phyloP scores from a whole-genome alignment of 2,888 invertebrate species.

The Polymixis flavicincta region DNA sequence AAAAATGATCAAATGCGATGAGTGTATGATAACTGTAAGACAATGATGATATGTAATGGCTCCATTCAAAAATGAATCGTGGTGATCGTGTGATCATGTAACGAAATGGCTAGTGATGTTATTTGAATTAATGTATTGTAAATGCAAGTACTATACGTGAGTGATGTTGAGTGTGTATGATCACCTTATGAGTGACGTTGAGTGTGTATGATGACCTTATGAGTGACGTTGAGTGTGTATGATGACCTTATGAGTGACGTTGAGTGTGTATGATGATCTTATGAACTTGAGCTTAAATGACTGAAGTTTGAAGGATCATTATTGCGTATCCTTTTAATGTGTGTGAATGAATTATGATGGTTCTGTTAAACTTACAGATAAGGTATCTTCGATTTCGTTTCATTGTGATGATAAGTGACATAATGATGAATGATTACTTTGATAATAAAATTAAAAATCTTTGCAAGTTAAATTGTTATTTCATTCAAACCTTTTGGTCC shows the following conservation, averaged over 20 bases:
- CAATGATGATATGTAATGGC: background rate
- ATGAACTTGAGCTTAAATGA: slow-evolving; percentile 16
- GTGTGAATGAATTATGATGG: slow-evolving; percentile 4
- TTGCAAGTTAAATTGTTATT: slow-evolving; percentile 63
- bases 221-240: background rate
- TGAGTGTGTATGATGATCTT: background rate
- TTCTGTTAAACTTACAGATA: slow-evolving; percentile 2
- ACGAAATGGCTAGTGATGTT: slow-evolving; percentile 9
- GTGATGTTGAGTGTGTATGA: background rate
- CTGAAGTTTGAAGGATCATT: background rate
- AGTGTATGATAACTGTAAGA: background rate
- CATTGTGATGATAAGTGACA: slow-evolving; percentile 23
- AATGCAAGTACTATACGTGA: slow-evolving; percentile 20
- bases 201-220: background rate
- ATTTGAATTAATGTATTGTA: slow-evolving; percentile 20
- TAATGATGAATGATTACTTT: slow-evolving; percentile 53
- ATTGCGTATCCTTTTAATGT: background rate
- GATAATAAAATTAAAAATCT: slow-evolving; percentile 67
- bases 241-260: slow-evolving; percentile 1
- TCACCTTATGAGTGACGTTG: background rate
- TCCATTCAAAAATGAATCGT: background rate
- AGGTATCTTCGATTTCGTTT: background rate
- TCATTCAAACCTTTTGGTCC: slow-evolving; percentile 52
- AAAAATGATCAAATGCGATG: background rate
- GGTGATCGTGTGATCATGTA: slow-evolving; percentile 1